These are phyloP conservation scores for Pterocles burchelli DNA, from an alignment of 2,113 vertebrate species.

Conservation along the genomic window DNA sequence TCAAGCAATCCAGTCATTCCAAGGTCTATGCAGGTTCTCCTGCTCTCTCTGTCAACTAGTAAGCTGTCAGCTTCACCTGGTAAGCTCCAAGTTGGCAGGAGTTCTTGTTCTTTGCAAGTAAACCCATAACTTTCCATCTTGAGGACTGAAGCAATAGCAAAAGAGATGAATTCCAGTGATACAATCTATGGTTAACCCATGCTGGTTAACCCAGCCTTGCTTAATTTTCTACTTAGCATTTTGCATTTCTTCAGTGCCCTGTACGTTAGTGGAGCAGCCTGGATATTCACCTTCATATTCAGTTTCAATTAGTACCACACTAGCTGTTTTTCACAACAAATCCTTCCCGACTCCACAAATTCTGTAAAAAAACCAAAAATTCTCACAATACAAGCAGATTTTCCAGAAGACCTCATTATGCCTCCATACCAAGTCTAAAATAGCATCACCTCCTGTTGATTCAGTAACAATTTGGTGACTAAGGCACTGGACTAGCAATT, in stretches of 20 bases:
- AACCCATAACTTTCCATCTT: not conserved
- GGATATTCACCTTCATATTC: not conserved
- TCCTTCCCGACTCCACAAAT: not conserved
- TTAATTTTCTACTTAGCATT: not conserved
- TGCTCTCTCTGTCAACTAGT: not conserved
- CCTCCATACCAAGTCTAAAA: not conserved
- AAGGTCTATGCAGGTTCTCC: not conserved
- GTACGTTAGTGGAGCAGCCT: not conserved
- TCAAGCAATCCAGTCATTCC: not conserved
- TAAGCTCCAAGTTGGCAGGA: not conserved
- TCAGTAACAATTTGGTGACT: not conserved
- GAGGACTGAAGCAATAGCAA: not conserved
- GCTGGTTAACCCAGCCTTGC: not conserved
- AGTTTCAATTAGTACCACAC: not conserved
- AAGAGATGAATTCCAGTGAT: not conserved
- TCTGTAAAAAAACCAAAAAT: not conserved
- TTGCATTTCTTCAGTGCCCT: not conserved
- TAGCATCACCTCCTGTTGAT: not conserved
- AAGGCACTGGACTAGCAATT: not conserved
- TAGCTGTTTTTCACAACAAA: not conserved
- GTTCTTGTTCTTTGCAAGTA: not conserved
- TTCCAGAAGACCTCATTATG: not conserved
- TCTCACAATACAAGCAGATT: not conserved
- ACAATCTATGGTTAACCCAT: not conserved
- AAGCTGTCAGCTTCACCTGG: not conserved